Evolutionary conservation across 2,797 vertebrate species (phyloP), one percentile per base, ranked within the genome.

Genomic region (Glossophaga mutica): DNA sequence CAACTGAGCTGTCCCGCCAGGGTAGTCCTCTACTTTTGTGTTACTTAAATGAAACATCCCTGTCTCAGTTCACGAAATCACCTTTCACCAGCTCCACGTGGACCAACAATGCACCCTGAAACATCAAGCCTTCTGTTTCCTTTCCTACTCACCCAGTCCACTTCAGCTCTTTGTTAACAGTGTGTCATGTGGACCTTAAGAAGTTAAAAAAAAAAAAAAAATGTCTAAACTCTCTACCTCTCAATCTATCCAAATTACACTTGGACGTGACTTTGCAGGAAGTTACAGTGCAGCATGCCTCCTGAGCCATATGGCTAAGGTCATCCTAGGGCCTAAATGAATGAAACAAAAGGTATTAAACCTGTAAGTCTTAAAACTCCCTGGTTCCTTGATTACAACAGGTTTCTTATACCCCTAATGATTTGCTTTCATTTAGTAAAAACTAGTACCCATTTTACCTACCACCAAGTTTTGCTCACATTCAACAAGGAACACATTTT

Each of bases 21-120:
- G 59, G 59, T 67, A 26, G 39, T 57, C 86, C 85, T 93, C 81
- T 59, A 67, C 73, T 71, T 96, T 92, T n/a, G 48, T 55, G 79
- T 89, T 91, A 96, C 62, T 52, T 92, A 93, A 91, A 79, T 90
- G 34, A 22, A 94, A 88, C 48, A 92, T 62, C 71, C 48, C 39
- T 48, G 16, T 79, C 48, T 85, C 70, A 92, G 79, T 68, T 62
- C 21, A 96, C 42, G 55, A 82, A 91, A 73, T 92, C 76, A 94
- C 16, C 91, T 39, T 83, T 91, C 18, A 10, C 22, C 34, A 87
- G 90, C 73, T 87, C 90, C 65, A 94, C 3, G 0, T 81, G n/a
- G 29, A 46, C 44, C 65, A 94, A 90, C 34, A 39, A 95, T 21
- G 26, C 37, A 90, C 24, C 22, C 32, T 90, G 44, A 95, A 96